These are phyloP conservation scores for Benthosema pterotum DNA, from an alignment of 2,797 vertebrate species.

Conservation along the genomic window DNA sequence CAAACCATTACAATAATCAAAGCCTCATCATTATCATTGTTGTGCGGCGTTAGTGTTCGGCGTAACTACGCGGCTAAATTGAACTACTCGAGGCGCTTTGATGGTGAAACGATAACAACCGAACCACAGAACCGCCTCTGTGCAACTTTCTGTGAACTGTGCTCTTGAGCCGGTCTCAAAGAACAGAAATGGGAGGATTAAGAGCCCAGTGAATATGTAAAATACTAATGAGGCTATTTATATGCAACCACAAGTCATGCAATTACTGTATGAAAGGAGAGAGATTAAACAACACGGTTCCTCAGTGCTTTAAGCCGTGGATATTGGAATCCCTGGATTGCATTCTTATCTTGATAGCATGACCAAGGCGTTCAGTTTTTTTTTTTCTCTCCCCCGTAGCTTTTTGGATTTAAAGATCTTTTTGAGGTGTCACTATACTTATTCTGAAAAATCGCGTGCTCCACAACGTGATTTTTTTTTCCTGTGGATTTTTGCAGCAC, in stretches of 20 bases:
- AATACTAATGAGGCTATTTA: slow-evolving; percentile 77
- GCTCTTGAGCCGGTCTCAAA: slow-evolving; percentile 38
- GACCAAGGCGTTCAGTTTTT: too few relatives aligned
- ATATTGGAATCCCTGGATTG: slow-evolving; percentile 31
- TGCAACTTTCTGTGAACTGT: slow-evolving; percentile 44
- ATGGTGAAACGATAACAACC: slow-evolving; percentile 37
- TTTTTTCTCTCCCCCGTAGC: too few relatives aligned
- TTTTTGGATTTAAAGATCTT: too few relatives aligned
- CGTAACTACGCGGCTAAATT: slow-evolving; percentile 11
- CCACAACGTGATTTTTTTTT: too few relatives aligned
- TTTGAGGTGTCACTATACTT: too few relatives aligned
- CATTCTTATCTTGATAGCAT: background rate
- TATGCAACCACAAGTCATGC: slow-evolving; percentile 70
- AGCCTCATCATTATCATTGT: background rate
- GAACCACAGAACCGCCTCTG: slow-evolving; percentile 24
- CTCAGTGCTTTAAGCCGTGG: slow-evolving; percentile 56
- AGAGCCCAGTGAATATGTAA: slow-evolving; percentile 51
- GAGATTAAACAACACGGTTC: slow-evolving; percentile 57
- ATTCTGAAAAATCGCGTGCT: too few relatives aligned
- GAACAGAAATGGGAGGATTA: slow-evolving; percentile 64
- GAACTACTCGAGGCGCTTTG: slow-evolving; percentile 12
- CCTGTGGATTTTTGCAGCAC: too few relatives aligned
- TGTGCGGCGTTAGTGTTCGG: background rate
- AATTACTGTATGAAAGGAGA: slow-evolving; percentile 49
- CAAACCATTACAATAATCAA: slow-evolving; percentile 6